Percentiles rank a stretch among this genome's conserved stretches.
These are phyloP conservation scores for Chlorodrepanis virens DNA, from an alignment of 2,113 vertebrate genomes.

Conservation along the genomic window DNA sequence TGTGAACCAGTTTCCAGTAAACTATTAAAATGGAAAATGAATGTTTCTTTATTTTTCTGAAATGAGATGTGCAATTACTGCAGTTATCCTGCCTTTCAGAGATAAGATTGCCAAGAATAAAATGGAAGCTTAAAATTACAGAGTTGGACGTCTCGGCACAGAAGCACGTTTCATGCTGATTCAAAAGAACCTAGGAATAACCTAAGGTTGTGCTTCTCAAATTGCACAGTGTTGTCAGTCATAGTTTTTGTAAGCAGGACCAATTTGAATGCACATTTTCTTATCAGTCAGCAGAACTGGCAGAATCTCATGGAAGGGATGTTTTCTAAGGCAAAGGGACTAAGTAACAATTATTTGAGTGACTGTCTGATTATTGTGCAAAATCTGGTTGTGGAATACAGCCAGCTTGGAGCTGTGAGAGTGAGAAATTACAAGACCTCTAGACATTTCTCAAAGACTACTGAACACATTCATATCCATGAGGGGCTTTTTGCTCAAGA, in stretches of 20 bases:
- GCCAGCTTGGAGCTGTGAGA: background rate
- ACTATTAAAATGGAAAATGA: background rate
- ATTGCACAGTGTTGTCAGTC: background rate
- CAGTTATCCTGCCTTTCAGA: conserved; percentile 3
- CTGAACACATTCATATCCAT: background rate
- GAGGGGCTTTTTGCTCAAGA: background rate
- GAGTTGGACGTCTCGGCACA: background rate
- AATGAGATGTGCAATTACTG: background rate
- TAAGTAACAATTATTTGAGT: background rate
- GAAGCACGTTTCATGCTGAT: background rate
- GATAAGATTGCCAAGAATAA: conserved; percentile 20
- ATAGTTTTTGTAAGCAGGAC: background rate
- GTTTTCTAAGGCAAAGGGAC: background rate
- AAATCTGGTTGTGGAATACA: background rate
- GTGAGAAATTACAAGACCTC: background rate
- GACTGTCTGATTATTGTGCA: background rate
- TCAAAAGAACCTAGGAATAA: background rate
- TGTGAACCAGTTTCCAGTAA: background rate
- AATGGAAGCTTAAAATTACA: background rate
- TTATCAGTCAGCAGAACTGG: conserved; percentile 11
- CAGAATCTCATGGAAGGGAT: background rate
- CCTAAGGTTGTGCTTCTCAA: background rate
- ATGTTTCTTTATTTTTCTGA: background rate
- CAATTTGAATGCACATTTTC: background rate
- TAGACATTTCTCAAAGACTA: background rate